These are phyloP conservation scores for Seriola quinqueradiata DNA, from an alignment of 2,113 vertebrate genomes.

Conservation along the genomic window DNA sequence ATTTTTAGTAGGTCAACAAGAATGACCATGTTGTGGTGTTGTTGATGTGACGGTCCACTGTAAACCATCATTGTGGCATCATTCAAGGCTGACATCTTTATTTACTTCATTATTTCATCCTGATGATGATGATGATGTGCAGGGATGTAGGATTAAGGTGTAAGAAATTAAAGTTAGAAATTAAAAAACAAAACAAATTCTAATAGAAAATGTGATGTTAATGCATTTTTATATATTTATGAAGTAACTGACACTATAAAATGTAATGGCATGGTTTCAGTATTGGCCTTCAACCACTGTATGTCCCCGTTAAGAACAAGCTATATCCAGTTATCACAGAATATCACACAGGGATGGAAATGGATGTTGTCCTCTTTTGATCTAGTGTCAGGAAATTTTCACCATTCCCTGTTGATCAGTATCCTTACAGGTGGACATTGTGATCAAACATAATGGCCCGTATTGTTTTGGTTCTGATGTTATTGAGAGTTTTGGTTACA, in stretches of 20 bases:
- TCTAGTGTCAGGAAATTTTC: neutral
- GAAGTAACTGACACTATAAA: too few relatives aligned
- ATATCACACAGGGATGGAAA: neutral
- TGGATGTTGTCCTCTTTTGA: neutral
- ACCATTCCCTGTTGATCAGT: neutral
- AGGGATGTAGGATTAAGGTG: neutral
- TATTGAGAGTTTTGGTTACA: neutral
- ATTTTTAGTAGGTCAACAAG: neutral
- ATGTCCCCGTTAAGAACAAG: too few relatives aligned
- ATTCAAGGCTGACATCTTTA: neutral
- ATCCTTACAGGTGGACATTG: neutral
- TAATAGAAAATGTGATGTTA: too few relatives aligned
- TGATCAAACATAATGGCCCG: constrained; percentile 5
- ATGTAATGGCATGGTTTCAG: too few relatives aligned
- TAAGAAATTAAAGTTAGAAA: too few relatives aligned
- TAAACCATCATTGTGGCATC: neutral
- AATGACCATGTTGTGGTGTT: neutral
- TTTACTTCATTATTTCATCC: too few relatives aligned
- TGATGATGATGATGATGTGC: neutral
- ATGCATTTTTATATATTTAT: too few relatives aligned
- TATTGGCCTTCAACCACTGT: too few relatives aligned
- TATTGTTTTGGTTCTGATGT: neutral
- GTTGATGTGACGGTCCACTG: too few relatives aligned
- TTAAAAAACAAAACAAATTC: too few relatives aligned
- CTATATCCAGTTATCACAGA: too few relatives aligned